Evolutionary conservation across 2,113 vertebrate genomes (phyloP), one percentile per base, ranked within the genome.

Genomic region (Eurystomus gularis): DNA sequence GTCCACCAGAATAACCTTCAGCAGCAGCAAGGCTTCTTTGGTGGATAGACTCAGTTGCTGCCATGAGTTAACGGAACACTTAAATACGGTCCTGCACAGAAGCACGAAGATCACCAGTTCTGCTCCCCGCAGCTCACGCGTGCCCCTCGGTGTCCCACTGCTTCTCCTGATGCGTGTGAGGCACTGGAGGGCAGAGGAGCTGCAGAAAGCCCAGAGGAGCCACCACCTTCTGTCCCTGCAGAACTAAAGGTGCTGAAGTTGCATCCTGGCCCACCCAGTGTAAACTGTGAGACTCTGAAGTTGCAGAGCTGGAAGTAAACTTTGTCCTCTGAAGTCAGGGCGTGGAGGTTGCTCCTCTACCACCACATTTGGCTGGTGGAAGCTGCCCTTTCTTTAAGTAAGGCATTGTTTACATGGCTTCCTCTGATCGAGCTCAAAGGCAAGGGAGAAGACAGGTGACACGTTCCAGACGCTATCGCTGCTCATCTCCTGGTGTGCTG

Each of bases 1-100:
- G 60, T 69, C 48, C 80, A 64, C 61, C 54, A 75, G 64, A 68
- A 48, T 73, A 78, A 79, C 35, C 37, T 83, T 76, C 77, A 49
- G 70, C 3, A 83, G 90, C 90, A 80, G 95, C 85, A 88, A 94
- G 89, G 95, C 25, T 77, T 97, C 97, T 98, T 97, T 98, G 98
- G 97, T 94, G 37, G 84, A 96, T 97, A 89, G 42, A 42, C 13
- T 35, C 60, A 58, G 57, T 87, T 86, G 64, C 57, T 97, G 90
- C 66, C 55, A 16, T 72, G 39, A 65, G 72, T 87, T 57, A 84
- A 55, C 48, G 66, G 68, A 86, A 75, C 81, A 78, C 69, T 72
- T 57, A 86, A 96, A 78, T 68, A 90, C 51, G 54, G 31, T 37
- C 86, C 94, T 54, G 86, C 76, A 88, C 90, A 82, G 76, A 94